These are phyloP conservation scores for Triplophysa siluroides DNA, from an alignment of 2,113 vertebrate species.

Conservation along the genomic window DNA sequence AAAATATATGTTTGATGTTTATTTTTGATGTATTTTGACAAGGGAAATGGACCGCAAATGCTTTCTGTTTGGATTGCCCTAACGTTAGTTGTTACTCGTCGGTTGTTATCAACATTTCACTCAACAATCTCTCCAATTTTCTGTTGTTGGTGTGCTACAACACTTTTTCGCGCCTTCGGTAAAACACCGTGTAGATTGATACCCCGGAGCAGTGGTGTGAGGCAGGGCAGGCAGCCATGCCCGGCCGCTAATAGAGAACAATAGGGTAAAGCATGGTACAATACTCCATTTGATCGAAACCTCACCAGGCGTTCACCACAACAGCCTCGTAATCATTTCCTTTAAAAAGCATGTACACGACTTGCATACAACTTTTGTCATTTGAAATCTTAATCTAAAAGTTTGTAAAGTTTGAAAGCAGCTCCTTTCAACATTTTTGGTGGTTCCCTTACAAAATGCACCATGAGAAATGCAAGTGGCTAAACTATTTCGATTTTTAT, in stretches of 20 bases:
- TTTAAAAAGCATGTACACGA: neutral
- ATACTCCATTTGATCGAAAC: constrained; percentile 38
- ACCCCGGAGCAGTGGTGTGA: constrained; percentile 42
- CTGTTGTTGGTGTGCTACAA: constrained; percentile 20
- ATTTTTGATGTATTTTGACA: constrained; percentile 14
- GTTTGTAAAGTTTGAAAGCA: constrained; percentile 10
- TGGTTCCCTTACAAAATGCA: neutral
- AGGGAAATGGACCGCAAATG: neutral
- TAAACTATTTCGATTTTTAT: neutral
- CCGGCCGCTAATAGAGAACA: constrained; percentile 56
- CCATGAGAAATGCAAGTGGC: neutral
- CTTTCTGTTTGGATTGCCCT: neutral
- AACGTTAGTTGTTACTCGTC: neutral
- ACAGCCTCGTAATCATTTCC: neutral
- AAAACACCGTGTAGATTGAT: constrained; percentile 26
- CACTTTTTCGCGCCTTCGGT: constrained; percentile 27
- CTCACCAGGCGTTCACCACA: neutral
- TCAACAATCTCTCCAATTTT: neutral
- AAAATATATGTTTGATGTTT: constrained; percentile 26
- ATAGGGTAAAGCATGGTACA: constrained; percentile 54
- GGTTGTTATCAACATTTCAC: neutral
- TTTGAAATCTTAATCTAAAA: constrained; percentile 17
- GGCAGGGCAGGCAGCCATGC: constrained; percentile 57
- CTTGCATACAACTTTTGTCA: neutral
- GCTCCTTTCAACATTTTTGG: neutral